Percentiles rank a stretch among this genome's conserved stretches.
Evolutionary conservation across 1,140 invertebrate species (phyloP).

Genomic region (Penaeus indicus): DNA sequence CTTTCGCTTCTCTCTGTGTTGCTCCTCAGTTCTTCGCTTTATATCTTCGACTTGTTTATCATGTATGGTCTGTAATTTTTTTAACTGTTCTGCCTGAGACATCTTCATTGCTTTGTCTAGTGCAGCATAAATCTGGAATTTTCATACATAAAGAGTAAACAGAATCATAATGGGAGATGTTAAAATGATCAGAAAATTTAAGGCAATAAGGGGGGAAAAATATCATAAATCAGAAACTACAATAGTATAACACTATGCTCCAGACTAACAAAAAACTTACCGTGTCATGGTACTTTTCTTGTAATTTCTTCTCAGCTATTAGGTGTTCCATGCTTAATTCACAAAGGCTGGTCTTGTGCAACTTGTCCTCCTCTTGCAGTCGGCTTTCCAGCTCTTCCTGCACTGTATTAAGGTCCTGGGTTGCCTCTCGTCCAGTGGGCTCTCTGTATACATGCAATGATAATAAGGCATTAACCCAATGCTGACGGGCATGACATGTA

Average conservation of each 20-base stretch:
- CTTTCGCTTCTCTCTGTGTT: slow-evolving; percentile 88
- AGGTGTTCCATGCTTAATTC: slow-evolving; percentile 80
- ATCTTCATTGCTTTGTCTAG: slow-evolving; percentile 84
- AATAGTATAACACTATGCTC: background rate
- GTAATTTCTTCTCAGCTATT: slow-evolving; percentile 82
- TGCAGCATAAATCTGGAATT: slow-evolving; percentile 72
- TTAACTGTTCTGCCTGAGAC: slow-evolving; percentile 85
- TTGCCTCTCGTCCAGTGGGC: slow-evolving; percentile 19
- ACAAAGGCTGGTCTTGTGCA: slow-evolving; percentile 77
- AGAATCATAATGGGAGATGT: too few relatives aligned
- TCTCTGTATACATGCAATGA: slow-evolving; percentile 22
- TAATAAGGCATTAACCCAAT: too few relatives aligned
- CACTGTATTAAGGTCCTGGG: slow-evolving; percentile 39
- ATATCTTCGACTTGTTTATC: slow-evolving; percentile 86
- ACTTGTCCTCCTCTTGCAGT: slow-evolving; percentile 70
- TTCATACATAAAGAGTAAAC: background rate
- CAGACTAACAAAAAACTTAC: slow-evolving; percentile 68
- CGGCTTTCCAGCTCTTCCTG: slow-evolving; percentile 64
- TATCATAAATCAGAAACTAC: too few relatives aligned
- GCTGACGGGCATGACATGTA: too few relatives aligned
- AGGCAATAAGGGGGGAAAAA: too few relatives aligned
- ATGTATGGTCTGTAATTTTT: slow-evolving; percentile 78
- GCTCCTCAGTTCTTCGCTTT: slow-evolving; percentile 85
- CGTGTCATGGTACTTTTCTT: slow-evolving; percentile 86
- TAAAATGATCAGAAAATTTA: too few relatives aligned